Percentiles rank a stretch among this genome's conserved stretches.
Evolutionary conservation across 2,797 vertebrate species (phyloP).

Genomic region (Pterois miles): DNA sequence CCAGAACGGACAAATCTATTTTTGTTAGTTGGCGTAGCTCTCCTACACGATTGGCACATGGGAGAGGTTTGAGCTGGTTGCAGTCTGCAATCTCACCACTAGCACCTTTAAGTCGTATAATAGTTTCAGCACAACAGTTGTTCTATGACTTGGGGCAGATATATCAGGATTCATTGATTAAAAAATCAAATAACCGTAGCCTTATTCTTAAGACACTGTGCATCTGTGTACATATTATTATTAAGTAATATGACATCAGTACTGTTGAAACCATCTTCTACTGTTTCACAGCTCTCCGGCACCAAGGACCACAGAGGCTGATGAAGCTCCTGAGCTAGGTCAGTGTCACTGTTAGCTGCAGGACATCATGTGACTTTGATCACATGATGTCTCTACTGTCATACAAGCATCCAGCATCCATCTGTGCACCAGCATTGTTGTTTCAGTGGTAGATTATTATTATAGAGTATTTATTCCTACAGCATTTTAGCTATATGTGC

Average conservation of each 20-base stretch:
- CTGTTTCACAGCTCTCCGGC: constrained; percentile 54
- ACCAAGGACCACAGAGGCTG: not conserved
- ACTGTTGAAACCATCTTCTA: not conserved
- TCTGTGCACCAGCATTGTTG: not conserved
- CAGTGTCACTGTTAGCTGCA: constrained; percentile 31
- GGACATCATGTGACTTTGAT: not conserved
- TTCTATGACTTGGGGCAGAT: no score
- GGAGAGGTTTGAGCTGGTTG: no score
- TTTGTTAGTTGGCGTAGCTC: no score
- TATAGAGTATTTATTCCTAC: not conserved
- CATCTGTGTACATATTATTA: not conserved
- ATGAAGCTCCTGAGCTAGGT: constrained; percentile 52
- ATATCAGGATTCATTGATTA: not conserved
- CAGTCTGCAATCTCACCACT: no score
- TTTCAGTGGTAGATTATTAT: not conserved
- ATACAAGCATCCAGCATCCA: not conserved
- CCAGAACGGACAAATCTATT: no score
- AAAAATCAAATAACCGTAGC: not conserved
- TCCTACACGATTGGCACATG: no score
- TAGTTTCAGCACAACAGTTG: no score
- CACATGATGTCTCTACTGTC: not conserved
- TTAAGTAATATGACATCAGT: not conserved
- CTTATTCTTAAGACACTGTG: constrained; percentile 2
- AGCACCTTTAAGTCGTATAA: no score
- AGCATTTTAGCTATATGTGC: not conserved